phyloP scores from a whole-genome alignment of 2,888 invertebrate species.

The Baronia brevicornis region DNA sequence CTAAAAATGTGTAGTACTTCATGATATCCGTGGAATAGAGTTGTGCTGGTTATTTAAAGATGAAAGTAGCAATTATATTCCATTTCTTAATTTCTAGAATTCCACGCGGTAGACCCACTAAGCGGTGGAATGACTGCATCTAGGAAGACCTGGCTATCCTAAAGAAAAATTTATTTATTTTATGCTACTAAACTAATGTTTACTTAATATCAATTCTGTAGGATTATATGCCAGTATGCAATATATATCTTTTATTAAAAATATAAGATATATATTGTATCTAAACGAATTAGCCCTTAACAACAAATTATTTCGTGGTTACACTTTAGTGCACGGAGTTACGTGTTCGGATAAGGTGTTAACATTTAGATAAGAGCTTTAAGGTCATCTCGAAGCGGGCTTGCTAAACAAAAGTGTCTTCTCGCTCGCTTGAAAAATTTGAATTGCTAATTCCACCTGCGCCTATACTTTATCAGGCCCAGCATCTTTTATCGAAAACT shows the following conservation, averaged over 20 bases:
- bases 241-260: not conserved
- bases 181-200: too few relatives aligned
- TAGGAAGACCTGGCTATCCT: too few relatives aligned
- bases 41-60: too few relatives aligned
- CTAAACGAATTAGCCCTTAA: constrained; percentile 31
- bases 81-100: too few relatives aligned
- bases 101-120: too few relatives aligned
- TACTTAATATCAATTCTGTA: too few relatives aligned
- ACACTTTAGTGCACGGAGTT: constrained; percentile 47
- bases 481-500: constrained; percentile 18
- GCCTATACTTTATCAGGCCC: constrained; percentile 16
- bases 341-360: constrained; percentile 54
- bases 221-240: too few relatives aligned
- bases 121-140: too few relatives aligned
- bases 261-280: constrained; percentile 2
- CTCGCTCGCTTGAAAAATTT: constrained; percentile 20
- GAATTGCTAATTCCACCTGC: constrained; percentile 21
- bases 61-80: too few relatives aligned
- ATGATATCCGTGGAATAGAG: too few relatives aligned
- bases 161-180: too few relatives aligned
- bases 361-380: constrained; percentile 52
- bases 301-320: constrained; percentile 50
- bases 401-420: constrained; percentile 19
- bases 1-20: too few relatives aligned
- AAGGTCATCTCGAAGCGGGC: constrained; percentile 26